Evolutionary conservation across 2,113 vertebrate species (phyloP).

Genomic region (Macquaria australasica): DNA sequence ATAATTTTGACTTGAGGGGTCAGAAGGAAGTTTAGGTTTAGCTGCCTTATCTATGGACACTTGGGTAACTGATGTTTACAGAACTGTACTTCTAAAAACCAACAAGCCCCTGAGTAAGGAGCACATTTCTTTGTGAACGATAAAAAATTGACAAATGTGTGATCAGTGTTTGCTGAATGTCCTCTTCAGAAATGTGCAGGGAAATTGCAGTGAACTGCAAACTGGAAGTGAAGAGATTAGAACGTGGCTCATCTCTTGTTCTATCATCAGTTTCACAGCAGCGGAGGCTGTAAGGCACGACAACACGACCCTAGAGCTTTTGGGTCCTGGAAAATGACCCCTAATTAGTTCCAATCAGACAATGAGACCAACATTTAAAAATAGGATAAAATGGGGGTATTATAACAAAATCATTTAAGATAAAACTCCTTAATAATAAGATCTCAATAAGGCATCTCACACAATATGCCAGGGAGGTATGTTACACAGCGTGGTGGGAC

Average conservation of each 20-base stretch:
- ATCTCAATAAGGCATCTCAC: neutral
- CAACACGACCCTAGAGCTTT: neutral
- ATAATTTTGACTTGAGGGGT: neutral
- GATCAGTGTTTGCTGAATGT: neutral
- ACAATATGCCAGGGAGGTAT: neutral
- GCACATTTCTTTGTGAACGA: neutral
- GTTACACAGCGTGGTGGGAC: neutral
- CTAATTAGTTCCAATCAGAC: too few species aligned
- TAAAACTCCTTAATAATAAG: neutral
- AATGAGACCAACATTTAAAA: too few species aligned
- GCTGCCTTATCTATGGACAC: neutral
- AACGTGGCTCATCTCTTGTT: constrained; percentile 4
- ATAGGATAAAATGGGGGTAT: too few species aligned
- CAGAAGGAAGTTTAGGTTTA: neutral
- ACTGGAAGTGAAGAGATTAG: neutral
- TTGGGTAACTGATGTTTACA: neutral
- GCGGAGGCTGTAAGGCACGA: neutral
- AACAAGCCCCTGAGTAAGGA: too few species aligned
- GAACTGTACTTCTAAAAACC: neutral
- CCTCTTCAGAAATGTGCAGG: neutral
- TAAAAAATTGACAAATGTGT: neutral
- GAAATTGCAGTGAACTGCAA: neutral
- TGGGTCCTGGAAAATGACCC: neutral
- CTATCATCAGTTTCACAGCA: constrained; percentile 17
- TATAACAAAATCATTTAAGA: neutral